A percentile compares a stretch with the other conserved stretches of the same genome.
These are phyloP conservation scores for Micropoecilia bifurca DNA, from an alignment of 2,797 vertebrate genomes.

Conservation along the genomic window DNA sequence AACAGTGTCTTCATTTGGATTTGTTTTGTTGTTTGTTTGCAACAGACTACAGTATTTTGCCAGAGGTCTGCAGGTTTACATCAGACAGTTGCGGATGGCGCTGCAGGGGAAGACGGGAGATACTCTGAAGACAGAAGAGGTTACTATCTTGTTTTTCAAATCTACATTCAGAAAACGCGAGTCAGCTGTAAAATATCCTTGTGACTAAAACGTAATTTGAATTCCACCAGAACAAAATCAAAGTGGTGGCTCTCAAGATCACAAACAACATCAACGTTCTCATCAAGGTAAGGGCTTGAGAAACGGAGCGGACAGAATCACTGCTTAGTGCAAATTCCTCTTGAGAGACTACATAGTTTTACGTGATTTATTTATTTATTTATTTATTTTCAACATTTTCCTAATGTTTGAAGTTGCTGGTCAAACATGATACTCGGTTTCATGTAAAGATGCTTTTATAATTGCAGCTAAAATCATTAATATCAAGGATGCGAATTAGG, in stretches of 20 bases:
- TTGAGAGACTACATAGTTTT: not conserved
- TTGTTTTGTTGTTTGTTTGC: not conserved
- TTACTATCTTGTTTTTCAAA: conserved; percentile 48
- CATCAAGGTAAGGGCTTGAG: conserved; percentile 87
- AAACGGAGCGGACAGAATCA: not conserved
- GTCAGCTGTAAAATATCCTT: not conserved
- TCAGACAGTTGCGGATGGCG: conserved; percentile 94
- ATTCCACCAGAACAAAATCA: conserved; percentile 94
- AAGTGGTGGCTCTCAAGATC: conserved; percentile 99
- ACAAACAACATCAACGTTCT: conserved; percentile 99
- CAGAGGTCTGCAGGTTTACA: conserved; percentile 96
- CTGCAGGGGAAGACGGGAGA: conserved; percentile 98
- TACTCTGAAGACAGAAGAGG: conserved; percentile 97
- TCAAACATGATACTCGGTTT: not conserved
- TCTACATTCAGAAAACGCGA: too few species aligned
- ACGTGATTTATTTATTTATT: too few species aligned
- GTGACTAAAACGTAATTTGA: conserved; percentile 22
- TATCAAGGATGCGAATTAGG: not conserved
- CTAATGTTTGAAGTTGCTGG: not conserved
- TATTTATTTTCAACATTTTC: too few species aligned
- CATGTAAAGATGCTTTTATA: not conserved
- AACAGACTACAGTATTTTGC: conserved; percentile 97
- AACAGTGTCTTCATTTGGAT: not conserved
- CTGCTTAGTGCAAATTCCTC: not conserved
- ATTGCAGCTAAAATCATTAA: not conserved